phyloP scores from a whole-genome alignment of 2,113 vertebrate genomes.

The Guaruba guarouba region DNA sequence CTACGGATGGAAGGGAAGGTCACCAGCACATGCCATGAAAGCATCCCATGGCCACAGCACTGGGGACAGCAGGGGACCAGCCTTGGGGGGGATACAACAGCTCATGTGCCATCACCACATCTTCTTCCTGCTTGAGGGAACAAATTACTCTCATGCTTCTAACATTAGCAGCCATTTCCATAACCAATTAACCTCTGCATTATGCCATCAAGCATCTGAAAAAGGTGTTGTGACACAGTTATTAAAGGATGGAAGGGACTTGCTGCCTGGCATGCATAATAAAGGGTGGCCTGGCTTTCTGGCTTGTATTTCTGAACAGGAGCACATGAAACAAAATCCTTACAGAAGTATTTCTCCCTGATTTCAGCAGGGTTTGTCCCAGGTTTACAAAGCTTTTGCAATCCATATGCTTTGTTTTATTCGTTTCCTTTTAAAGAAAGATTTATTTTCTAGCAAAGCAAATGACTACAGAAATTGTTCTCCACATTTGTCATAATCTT shows the following conservation, averaged over 20 bases:
- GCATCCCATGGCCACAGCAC: fast-evolving
- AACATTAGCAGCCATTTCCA: conserved; percentile 65
- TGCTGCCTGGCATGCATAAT: conserved; percentile 31
- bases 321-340: neutral
- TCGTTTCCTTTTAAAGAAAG: neutral
- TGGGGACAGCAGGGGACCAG: neutral
- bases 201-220: conserved; percentile 57
- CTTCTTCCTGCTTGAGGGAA: neutral
- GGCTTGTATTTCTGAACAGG: neutral
- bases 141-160: conserved; percentile 40
- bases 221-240: conserved; percentile 59
- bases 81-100: neutral
- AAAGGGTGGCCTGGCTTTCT: neutral
- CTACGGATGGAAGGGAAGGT: fast-evolving
- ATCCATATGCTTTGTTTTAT: neutral
- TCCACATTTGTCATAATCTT: neutral
- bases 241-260: conserved; percentile 47
- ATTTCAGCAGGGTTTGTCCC: neutral
- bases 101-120: neutral
- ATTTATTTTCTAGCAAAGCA: neutral
- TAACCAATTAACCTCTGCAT: conserved; percentile 60
- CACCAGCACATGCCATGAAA: neutral
- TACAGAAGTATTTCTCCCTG: neutral
- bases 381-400: neutral
- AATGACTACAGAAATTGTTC: neutral